Base-by-base conservation (phyloP, 2,888 invertebrate genomes). In the Aleiodes alternator region DNA sequence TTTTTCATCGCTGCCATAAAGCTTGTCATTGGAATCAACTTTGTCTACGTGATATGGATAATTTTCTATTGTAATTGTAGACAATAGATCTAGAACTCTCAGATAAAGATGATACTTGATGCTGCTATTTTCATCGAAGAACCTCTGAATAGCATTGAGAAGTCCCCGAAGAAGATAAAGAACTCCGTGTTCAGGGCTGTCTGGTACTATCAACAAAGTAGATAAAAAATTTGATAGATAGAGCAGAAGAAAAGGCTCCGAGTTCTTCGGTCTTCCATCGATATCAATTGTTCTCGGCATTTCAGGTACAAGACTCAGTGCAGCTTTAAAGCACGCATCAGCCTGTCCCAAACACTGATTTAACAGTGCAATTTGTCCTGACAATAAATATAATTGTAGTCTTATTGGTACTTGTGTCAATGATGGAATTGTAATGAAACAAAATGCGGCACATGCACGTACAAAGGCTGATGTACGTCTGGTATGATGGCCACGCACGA, bases 401-500 rank as follows among this genome's bases (percentile, higher is more conserved):
- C 95, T 93, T 31, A 93, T 92, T 77, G 95, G 93, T n/a, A 94
- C 92, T 76, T 95, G 95, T 83, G 92, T 93, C 87, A 99, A 93
- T 12, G 98, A 98, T n/a, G 99, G 99, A 87, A 98, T 96, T 8
- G 98, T 98, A 78, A 99, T 98, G 90, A 95, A 98, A 89, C 96
- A 95, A 90, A 96, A 99, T 0, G 99, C 98, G 59, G 96, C 95
- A 91, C 98, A 98, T 2, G 98, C 98, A 85, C 96, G 94, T 43
- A 96, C 95, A 91, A 98, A 96, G 82, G 96, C 94, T 12, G 94
- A 94, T 2, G 96, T 96, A 89, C 95, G 95, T 78, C 94, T 92
- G 0, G 95, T 94, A 84, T 96, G 96, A 84, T 94, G 92, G 3
- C 95, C 95, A 80, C 93, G 93, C 4, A 95, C 93, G 75, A 95